These are phyloP conservation scores for Eledona agricola DNA, from an alignment of 2,888 invertebrate genomes.

Conservation along the genomic window DNA sequence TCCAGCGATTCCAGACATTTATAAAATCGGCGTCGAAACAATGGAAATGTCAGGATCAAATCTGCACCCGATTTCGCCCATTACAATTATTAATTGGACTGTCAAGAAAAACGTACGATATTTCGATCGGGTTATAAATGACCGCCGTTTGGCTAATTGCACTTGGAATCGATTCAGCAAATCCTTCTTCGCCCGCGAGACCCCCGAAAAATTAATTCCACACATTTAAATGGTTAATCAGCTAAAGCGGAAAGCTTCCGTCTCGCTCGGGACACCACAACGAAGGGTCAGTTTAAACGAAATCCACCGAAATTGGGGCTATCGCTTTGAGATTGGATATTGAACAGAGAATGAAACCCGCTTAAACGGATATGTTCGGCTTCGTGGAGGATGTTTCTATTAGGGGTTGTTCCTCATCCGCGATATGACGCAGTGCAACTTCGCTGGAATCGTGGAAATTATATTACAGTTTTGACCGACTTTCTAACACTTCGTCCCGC, in stretches of 20 bases:
- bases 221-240: conserved; percentile 43
- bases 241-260: conserved; percentile 42
- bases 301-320: conserved; percentile 57
- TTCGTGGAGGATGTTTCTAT: conserved; percentile 47
- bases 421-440: too few relatives aligned
- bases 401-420: conserved; percentile 38
- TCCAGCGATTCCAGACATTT: conserved; percentile 38
- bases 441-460: too few relatives aligned
- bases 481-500: too few relatives aligned
- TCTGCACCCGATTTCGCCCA: conserved; percentile 41
- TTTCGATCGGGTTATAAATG: conserved; percentile 41
- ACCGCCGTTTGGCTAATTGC: conserved; percentile 37
- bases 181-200: conserved; percentile 8
- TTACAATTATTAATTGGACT: conserved; percentile 44
- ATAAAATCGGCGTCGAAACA: conserved; percentile 44
- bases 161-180: too few relatives aligned
- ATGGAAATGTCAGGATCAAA: conserved; percentile 41
- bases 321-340: conserved; percentile 58
- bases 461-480: too few relatives aligned
- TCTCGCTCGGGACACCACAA: conserved; percentile 34
- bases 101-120: conserved; percentile 39
- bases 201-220: conserved; percentile 17
- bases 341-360: conserved; percentile 54
- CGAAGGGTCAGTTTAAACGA: conserved; percentile 56
- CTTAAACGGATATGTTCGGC: conserved; percentile 51